These are phyloP conservation scores for Theretra japonica DNA, from an alignment of 2,888 invertebrate genomes.

Conservation along the genomic window DNA sequence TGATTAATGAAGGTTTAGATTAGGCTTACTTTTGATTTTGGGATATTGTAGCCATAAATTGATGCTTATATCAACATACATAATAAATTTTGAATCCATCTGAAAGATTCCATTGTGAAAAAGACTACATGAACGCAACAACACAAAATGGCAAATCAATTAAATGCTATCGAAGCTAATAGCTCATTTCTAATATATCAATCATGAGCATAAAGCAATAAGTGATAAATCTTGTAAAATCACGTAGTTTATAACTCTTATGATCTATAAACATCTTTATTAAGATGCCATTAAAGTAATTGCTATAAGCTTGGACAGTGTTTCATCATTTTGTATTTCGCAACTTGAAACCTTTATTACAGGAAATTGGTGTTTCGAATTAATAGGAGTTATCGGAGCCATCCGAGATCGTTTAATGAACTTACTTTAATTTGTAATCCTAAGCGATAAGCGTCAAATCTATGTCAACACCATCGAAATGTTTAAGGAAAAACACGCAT, in stretches of 20 bases:
- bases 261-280: conserved; percentile 1
- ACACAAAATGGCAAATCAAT: too few relatives aligned
- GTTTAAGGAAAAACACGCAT: background rate
- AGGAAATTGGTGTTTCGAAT: background rate
- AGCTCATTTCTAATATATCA: too few relatives aligned
- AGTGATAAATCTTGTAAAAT: background rate
- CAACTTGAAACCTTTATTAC: conserved; percentile 3
- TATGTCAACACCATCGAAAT: background rate
- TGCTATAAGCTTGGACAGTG: background rate
- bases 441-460: background rate
- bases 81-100: too few relatives aligned
- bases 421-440: background rate
- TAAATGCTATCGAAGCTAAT: too few relatives aligned
- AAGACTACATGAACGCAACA: too few relatives aligned
- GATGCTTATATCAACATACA: too few relatives aligned
- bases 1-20: too few relatives aligned
- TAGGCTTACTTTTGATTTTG: too few relatives aligned
- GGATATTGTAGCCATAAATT: too few relatives aligned
- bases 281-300: conserved; percentile 5
- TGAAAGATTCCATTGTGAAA: too few relatives aligned
- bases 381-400: background rate
- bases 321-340: conserved; percentile 20
- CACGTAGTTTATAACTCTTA: background rate
- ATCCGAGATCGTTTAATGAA: background rate
- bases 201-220: background rate